Conservation (phyloP, 2,797 vertebrate species). For the Poecilia wingei region DNA sequence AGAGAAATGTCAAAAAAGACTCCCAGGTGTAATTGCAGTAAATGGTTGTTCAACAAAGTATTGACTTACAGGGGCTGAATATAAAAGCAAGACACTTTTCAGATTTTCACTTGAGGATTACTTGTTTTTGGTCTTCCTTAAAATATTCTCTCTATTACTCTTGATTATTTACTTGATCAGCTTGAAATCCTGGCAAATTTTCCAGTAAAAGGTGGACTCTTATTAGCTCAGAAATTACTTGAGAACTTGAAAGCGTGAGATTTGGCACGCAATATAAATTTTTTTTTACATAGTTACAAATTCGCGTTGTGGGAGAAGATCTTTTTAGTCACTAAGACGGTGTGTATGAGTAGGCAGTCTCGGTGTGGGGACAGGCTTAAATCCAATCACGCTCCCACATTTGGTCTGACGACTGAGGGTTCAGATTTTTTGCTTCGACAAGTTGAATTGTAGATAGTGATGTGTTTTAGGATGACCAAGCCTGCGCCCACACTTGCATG, state of each 20-base stretch:
- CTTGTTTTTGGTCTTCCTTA: not conserved
- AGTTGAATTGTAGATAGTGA: slow-evolving; percentile 37
- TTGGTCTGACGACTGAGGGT: slow-evolving; percentile 59
- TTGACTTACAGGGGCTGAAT: not conserved
- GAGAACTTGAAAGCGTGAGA: slow-evolving; percentile 46
- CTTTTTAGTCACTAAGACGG: slow-evolving; percentile 55
- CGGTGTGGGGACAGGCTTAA: slow-evolving; percentile 48
- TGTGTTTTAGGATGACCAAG: slow-evolving; percentile 33
- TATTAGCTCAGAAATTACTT: slow-evolving; percentile 28
- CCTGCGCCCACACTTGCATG: slow-evolving; percentile 33
- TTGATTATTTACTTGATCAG: not conserved
- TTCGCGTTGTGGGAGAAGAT: slow-evolving; percentile 13
- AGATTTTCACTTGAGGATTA: not conserved
- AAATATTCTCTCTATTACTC: not conserved
- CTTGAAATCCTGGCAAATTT: not conserved
- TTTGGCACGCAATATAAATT: slow-evolving; percentile 31
- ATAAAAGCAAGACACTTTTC: not conserved
- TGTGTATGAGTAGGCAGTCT: slow-evolving; percentile 41
- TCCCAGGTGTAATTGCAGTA: not conserved
- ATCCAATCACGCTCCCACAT: slow-evolving; percentile 56
- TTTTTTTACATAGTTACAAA: slow-evolving; percentile 43
- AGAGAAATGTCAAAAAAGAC: not conserved
- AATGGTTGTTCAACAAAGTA: not conserved
- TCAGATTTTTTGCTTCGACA: slow-evolving; percentile 54
- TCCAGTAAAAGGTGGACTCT: slow-evolving; percentile 3